Conservation (phyloP, 2,888 invertebrate genomes). For the Mellilla xanthometata region DNA sequence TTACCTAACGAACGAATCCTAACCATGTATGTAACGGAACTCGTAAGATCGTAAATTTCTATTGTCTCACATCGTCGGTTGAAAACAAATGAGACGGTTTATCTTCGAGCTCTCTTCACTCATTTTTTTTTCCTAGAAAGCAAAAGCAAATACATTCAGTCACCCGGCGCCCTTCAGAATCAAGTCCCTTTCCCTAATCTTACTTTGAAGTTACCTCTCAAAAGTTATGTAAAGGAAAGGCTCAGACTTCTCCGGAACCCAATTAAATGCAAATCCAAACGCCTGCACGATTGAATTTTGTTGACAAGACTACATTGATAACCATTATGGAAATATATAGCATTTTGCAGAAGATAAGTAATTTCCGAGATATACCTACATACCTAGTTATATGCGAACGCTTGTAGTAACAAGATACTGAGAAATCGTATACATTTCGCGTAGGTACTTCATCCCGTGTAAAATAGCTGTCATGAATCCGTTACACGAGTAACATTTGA, state of each 20-base stretch:
- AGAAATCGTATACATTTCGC: neutral
- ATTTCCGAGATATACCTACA: no score
- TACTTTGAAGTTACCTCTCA: slow-evolving; percentile 25
- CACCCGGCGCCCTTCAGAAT: slow-evolving; percentile 17
- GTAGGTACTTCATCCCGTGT: neutral
- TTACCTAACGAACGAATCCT: slow-evolving; percentile 9
- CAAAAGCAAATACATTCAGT: slow-evolving; percentile 23
- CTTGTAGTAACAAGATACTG: neutral
- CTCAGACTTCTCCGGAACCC: slow-evolving; percentile 17
- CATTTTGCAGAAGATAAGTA: no score
- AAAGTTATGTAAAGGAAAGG: slow-evolving; percentile 21
- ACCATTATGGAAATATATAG: slow-evolving; percentile 5
- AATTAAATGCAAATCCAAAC: slow-evolving; percentile 25
- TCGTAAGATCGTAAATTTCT: slow-evolving; percentile 26
- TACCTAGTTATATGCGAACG: no score
- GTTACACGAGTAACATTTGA: slow-evolving; percentile 6
- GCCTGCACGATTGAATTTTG: slow-evolving; percentile 13
- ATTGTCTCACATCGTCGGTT: slow-evolving; percentile 23
- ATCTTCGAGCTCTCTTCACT: slow-evolving; percentile 21
- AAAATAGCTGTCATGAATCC: slow-evolving; percentile 3
- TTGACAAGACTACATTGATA: slow-evolving; percentile 8
- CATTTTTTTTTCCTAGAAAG: slow-evolving; percentile 25
- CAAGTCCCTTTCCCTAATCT: slow-evolving; percentile 23
- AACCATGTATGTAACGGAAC: slow-evolving; percentile 10
- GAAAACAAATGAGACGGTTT: slow-evolving; percentile 29